These are phyloP conservation scores for Dicentrarchus labrax DNA, from an alignment of 2,113 vertebrate species.

Conservation along the genomic window DNA sequence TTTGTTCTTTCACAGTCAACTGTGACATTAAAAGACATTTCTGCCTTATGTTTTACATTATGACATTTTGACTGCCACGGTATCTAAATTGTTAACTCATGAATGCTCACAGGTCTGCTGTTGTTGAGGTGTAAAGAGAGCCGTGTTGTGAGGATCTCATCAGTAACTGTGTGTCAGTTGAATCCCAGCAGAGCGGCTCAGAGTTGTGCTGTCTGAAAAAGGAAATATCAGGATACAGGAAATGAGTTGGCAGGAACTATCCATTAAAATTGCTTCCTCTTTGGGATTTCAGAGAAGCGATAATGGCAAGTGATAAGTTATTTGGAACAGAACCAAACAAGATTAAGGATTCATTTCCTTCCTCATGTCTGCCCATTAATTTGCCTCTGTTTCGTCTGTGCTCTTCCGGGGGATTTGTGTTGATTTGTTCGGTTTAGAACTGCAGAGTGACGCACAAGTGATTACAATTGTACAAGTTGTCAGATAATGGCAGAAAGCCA, in stretches of 20 bases:
- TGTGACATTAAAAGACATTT: not conserved
- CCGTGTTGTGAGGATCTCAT: conserved; percentile 23
- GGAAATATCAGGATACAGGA: conserved; percentile 85
- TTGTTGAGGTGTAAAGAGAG: not conserved
- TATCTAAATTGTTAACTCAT: not conserved
- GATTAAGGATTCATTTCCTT: conserved; percentile 81
- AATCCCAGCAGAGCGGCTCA: conserved; percentile 57
- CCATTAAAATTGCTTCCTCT: conserved; percentile 86
- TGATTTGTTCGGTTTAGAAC: conserved; percentile 53
- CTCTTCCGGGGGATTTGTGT: conserved; percentile 72
- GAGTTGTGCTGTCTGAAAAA: conserved; percentile 59
- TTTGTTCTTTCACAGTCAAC: not conserved
- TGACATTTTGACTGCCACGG: conserved; percentile 9
- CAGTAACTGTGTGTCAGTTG: conserved; percentile 5
- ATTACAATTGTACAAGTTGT: conserved; percentile 58
- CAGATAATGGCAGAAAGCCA: conserved; percentile 39
- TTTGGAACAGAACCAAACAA: conserved; percentile 71
- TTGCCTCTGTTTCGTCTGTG: conserved; percentile 50
- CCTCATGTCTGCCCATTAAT: conserved; percentile 70
- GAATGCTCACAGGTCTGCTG: not conserved
- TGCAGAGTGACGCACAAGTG: conserved; percentile 47
- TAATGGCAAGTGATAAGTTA: conserved; percentile 81
- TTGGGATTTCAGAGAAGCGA: conserved; percentile 77
- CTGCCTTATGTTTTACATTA: not conserved
- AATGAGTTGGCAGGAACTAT: conserved; percentile 84